These are phyloP conservation scores for Picathartes gymnocephalus DNA, from an alignment of 2,113 vertebrate genomes.

Conservation along the genomic window DNA sequence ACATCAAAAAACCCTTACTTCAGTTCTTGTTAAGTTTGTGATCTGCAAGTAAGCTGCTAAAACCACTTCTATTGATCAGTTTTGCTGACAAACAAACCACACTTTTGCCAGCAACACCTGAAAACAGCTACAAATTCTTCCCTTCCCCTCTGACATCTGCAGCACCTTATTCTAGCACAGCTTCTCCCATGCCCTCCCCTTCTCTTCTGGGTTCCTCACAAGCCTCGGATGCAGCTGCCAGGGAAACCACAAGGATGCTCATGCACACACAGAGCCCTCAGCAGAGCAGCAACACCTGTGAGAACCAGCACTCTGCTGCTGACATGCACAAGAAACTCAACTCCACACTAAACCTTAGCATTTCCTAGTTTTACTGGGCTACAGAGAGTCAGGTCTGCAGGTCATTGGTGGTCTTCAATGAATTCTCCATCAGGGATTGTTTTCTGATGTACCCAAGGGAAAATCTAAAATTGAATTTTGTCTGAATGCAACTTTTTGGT, in stretches of 20 bases:
- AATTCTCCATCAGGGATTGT: not conserved
- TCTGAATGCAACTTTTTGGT: not conserved
- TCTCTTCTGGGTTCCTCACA: not conserved
- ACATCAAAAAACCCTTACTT: not conserved
- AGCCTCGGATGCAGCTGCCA: not conserved
- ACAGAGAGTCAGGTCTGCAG: not conserved
- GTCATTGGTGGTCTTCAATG: not conserved
- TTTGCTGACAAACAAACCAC: conserved; percentile 8
- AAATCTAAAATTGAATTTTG: not conserved
- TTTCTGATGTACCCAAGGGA: not conserved
- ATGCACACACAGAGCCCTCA: not conserved
- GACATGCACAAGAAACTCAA: not conserved
- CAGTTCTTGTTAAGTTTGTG: not conserved
- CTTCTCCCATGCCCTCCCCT: not conserved
- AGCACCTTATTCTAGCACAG: not conserved
- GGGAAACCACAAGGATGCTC: not conserved
- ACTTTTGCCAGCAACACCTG: not conserved
- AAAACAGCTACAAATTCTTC: not conserved
- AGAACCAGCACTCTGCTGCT: not conserved
- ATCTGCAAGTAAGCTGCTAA: not conserved
- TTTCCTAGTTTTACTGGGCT: not conserved
- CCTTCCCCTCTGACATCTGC: not conserved
- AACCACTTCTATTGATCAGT: not conserved
- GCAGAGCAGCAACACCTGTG: not conserved
- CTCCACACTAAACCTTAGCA: not conserved